phyloP scores from a whole-genome alignment of 2,797 vertebrate species.

The Avahi laniger region DNA sequence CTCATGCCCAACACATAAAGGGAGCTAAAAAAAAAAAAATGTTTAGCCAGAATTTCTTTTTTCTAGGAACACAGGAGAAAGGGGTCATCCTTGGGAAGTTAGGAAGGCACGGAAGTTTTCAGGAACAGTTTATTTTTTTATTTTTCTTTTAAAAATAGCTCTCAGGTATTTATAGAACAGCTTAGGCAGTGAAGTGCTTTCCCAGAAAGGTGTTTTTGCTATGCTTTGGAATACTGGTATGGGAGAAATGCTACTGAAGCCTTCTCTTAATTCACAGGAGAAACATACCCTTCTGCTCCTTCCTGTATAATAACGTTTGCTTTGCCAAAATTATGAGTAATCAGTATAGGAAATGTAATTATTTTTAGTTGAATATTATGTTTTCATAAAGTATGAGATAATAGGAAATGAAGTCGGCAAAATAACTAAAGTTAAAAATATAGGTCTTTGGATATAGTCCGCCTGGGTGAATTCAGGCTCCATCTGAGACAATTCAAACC shows the following conservation, averaged over 20 bases:
- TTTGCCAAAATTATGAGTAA: slow-evolving; percentile 68
- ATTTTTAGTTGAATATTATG: slow-evolving; percentile 62
- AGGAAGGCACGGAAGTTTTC: neutral
- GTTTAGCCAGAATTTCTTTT: neutral
- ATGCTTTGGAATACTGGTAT: neutral
- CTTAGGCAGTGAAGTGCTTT: slow-evolving; percentile 31
- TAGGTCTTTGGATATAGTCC: neutral
- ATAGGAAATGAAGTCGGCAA: slow-evolving; percentile 61
- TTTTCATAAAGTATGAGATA: slow-evolving; percentile 61
- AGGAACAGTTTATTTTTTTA: slow-evolving; percentile 6
- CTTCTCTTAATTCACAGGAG: slow-evolving; percentile 24
- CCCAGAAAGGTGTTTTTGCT: slow-evolving; percentile 43
- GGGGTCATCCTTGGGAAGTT: slow-evolving; percentile 9
- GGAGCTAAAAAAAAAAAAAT: neutral
- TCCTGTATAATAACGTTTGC: slow-evolving; percentile 62
- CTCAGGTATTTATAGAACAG: slow-evolving; percentile 41
- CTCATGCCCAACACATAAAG: neutral
- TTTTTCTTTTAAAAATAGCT: neutral
- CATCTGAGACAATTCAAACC: neutral
- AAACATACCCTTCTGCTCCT: slow-evolving; percentile 10
- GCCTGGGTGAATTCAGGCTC: neutral
- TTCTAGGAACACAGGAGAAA: slow-evolving; percentile 44
- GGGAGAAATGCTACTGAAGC: neutral
- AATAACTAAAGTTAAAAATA: slow-evolving; percentile 54
- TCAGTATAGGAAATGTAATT: slow-evolving; percentile 55